Evolutionary conservation across 2,113 vertebrate species (phyloP).

Genomic region (Prochilodus magdalenae): DNA sequence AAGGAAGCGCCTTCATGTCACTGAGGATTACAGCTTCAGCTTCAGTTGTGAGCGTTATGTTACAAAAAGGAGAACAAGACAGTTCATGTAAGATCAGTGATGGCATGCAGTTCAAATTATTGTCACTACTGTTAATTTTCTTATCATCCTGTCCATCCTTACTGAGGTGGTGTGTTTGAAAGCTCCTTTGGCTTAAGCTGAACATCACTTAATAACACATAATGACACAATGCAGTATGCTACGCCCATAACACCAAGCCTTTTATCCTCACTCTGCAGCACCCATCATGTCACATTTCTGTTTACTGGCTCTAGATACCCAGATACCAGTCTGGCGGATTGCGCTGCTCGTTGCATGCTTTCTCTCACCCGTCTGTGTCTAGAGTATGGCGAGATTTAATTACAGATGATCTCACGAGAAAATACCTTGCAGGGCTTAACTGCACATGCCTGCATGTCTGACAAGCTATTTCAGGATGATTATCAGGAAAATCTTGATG

Average conservation of each 20-base stretch:
- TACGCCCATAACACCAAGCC: background rate
- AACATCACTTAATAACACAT: slow-evolving; percentile 12
- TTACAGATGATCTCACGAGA: slow-evolving; percentile 57
- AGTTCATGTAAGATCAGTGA: background rate
- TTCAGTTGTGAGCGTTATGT: background rate
- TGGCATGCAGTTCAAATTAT: background rate
- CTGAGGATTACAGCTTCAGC: slow-evolving; percentile 6
- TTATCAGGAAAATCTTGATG: slow-evolving; percentile 57
- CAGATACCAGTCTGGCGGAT: slow-evolving; percentile 35
- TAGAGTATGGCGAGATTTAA: slow-evolving; percentile 49
- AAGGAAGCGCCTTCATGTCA: slow-evolving; percentile 18
- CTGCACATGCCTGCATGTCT: slow-evolving; percentile 52
- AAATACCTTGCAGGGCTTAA: slow-evolving; percentile 60
- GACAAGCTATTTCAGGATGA: slow-evolving; percentile 62
- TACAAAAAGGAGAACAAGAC: slow-evolving; percentile 8
- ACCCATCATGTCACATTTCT: slow-evolving; percentile 39
- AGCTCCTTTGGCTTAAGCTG: background rate
- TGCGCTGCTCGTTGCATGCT: slow-evolving; percentile 32
- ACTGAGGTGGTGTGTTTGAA: background rate
- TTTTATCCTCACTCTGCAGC: slow-evolving; percentile 37
- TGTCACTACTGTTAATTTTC: slow-evolving; percentile 3
- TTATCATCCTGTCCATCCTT: background rate
- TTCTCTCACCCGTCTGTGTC: slow-evolving; percentile 40
- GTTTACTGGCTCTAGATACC: slow-evolving; percentile 31
- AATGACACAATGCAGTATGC: slow-evolving; percentile 6